phyloP scores from a whole-genome alignment of 2,797 vertebrate species.

The Serranus cabrilla region DNA sequence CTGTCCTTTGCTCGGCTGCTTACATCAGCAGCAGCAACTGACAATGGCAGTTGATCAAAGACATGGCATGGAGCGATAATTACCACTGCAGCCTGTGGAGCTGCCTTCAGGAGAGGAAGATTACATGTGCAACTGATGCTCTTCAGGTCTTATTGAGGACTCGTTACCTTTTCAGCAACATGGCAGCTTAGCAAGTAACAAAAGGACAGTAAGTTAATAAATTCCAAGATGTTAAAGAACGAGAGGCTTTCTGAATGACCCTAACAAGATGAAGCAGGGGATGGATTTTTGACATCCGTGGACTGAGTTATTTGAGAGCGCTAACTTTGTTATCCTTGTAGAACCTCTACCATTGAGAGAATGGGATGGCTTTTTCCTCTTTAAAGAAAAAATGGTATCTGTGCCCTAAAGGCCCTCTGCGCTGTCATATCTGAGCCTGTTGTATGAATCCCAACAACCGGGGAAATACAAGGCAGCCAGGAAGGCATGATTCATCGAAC shows the following conservation, averaged over 20 bases:
- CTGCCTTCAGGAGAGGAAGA: slow-evolving; percentile 53
- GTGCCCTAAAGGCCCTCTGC: slow-evolving; percentile 6
- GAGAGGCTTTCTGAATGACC: slow-evolving; percentile 25
- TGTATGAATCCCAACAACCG: slow-evolving; percentile 30
- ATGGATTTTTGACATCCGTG: slow-evolving; percentile 7
- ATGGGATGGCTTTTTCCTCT: background rate
- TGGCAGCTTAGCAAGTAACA: slow-evolving; percentile 12
- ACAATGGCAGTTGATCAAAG: slow-evolving; percentile 75
- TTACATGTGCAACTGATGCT: slow-evolving; percentile 54
- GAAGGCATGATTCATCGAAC: slow-evolving; percentile 72
- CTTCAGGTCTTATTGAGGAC: slow-evolving; percentile 36
- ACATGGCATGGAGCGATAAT: slow-evolving; percentile 67
- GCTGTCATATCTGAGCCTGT: background rate
- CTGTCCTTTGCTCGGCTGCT: slow-evolving; percentile 50
- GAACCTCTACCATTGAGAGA: slow-evolving; percentile 11
- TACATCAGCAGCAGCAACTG: slow-evolving; percentile 46
- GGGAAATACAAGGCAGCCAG: slow-evolving; percentile 47
- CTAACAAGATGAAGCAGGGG: background rate
- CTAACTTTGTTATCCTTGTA: slow-evolving; percentile 6
- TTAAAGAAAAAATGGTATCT: background rate
- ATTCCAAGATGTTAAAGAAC: slow-evolving; percentile 14
- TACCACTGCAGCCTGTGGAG: slow-evolving; percentile 64
- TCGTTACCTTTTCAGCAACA: slow-evolving; percentile 39
- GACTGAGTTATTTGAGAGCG: slow-evolving; percentile 4
- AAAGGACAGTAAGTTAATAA: background rate